Evolutionary conservation across 2,113 vertebrate species (phyloP).

Genomic region (Saccopteryx bilineata): DNA sequence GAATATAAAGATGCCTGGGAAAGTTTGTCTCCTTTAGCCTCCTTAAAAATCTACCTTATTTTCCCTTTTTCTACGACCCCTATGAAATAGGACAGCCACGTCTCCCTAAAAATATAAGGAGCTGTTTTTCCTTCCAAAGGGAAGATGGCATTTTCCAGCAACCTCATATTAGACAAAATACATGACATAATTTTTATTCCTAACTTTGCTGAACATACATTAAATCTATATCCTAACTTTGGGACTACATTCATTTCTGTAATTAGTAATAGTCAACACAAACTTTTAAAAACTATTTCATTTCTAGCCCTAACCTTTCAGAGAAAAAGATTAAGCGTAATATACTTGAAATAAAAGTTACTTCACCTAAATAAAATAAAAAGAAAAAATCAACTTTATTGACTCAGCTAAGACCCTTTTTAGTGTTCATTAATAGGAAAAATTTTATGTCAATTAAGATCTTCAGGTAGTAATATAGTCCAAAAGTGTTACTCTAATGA

Average conservation of each 20-base stretch:
- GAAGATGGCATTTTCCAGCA: not conserved
- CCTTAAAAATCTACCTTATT: conserved; percentile 1
- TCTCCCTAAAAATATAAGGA: conserved; percentile 31
- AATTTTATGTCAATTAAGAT: not conserved
- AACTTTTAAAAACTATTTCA: not conserved
- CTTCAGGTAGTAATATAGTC: not conserved
- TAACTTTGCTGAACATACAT: conserved; percentile 47
- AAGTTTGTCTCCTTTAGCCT: not conserved
- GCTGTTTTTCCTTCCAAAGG: not conserved
- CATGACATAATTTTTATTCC: not conserved
- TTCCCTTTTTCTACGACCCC: not conserved
- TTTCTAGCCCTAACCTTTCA: not conserved
- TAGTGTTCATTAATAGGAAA: not conserved
- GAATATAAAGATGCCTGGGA: not conserved
- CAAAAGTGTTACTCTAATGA: conserved; percentile 40
- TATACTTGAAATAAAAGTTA: conserved; percentile 25
- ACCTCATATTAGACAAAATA: conserved; percentile 26
- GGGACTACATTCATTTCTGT: not conserved
- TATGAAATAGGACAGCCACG: not conserved
- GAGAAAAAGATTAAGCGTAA: not conserved
- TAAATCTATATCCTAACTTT: not conserved
- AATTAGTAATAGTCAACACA: not conserved
- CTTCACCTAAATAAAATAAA: not conserved
- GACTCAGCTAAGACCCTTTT: not conserved
- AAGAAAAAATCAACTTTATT: not conserved